Evolutionary conservation across 1,140 invertebrate species (phyloP).

Genomic region (Drosophila serrata): DNA sequence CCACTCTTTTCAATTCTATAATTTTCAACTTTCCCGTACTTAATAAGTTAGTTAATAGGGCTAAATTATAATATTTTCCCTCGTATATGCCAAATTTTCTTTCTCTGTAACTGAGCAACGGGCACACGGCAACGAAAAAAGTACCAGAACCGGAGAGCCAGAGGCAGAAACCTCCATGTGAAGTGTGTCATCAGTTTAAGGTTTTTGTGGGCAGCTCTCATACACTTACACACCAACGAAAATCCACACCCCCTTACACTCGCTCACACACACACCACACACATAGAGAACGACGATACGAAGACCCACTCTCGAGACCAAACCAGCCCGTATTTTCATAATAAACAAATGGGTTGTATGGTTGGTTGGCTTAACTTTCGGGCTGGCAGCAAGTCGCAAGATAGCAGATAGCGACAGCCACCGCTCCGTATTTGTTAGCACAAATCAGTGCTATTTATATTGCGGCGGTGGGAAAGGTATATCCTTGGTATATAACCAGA

Average conservation of each 20-base stretch:
- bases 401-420: conserved; percentile 45
- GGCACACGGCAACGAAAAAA: conserved; percentile 46
- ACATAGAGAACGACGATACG: conserved; percentile 13
- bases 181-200: conserved; percentile 84
- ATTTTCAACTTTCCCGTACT: too few relatives aligned
- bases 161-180: conserved; percentile 76
- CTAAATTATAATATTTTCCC: background rate
- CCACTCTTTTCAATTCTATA: background rate
- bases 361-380: conserved; percentile 81
- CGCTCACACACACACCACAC: conserved; percentile 12
- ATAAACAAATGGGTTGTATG: conserved; percentile 81
- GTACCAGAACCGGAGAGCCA: conserved; percentile 47
- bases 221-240: conserved; percentile 9
- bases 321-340: conserved; percentile 71
- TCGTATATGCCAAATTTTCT: too few relatives aligned
- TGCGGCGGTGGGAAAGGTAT: conserved; percentile 50
- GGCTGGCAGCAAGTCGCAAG: conserved; percentile 73
- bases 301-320: conserved; percentile 22
- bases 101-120: conserved; percentile 16
- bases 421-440: conserved; percentile 70
- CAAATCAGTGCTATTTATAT: conserved; percentile 84
- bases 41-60: background rate
- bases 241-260: conserved; percentile 15
- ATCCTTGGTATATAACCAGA: conserved; percentile 18
- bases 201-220: conserved; percentile 74